Conservation (phyloP, 2,113 vertebrate genomes). For the Mesocricetus auratus region DNA sequence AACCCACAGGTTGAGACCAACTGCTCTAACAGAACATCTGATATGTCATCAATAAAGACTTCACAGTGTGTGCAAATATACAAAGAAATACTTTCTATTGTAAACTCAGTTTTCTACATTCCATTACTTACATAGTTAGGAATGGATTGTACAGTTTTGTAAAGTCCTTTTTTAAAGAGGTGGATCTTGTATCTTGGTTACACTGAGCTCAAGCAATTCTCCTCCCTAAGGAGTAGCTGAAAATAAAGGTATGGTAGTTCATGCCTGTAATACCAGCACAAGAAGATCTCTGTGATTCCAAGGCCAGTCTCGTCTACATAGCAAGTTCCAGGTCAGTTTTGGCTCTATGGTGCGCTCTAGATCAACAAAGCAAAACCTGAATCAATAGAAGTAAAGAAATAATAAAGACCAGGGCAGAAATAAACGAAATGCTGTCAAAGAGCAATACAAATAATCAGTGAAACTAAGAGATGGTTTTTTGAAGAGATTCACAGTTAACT, state of each 20-base stretch:
- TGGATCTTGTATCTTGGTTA: background rate
- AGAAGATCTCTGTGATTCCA: background rate
- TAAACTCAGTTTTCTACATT: constrained; percentile 24
- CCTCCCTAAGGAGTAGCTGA: background rate
- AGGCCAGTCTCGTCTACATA: background rate
- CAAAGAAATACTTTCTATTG: background rate
- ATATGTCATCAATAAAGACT: background rate
- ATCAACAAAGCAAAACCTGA: background rate
- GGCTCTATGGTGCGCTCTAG: too few relatives aligned
- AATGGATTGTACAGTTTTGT: background rate
- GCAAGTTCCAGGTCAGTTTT: background rate
- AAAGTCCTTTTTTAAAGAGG: background rate
- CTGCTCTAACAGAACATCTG: background rate
- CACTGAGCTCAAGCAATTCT: background rate
- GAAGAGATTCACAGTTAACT: background rate
- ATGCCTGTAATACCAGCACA: background rate
- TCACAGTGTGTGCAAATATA: background rate
- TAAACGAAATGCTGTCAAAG: background rate
- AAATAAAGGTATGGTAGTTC: background rate
- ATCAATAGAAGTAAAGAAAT: background rate
- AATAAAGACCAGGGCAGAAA: background rate
- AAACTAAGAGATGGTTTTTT: background rate
- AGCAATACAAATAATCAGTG: background rate
- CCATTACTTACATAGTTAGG: constrained; percentile 10
- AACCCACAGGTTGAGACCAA: background rate